Percentiles rank a stretch among this genome's conserved stretches.
phyloP scores from a whole-genome alignment of 1,140 invertebrate species.

The Leptinotarsa lineolata region DNA sequence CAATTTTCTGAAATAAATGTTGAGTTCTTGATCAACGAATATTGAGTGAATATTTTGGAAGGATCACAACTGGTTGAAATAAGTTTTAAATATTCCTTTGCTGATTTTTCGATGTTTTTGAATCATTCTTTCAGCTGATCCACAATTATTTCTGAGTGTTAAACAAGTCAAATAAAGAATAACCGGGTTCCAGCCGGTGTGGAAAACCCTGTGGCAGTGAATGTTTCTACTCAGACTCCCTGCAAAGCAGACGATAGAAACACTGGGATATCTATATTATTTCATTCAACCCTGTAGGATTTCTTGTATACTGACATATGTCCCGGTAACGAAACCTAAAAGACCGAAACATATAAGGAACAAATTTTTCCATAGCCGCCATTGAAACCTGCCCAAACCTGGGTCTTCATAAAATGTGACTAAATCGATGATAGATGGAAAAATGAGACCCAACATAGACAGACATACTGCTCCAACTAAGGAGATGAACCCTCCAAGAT shows the following conservation, averaged over 20 bases:
- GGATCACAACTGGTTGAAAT: too few relatives aligned
- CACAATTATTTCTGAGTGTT: background rate
- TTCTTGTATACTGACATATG: constrained; percentile 51
- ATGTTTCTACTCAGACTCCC: constrained; percentile 31
- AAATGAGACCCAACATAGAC: constrained; percentile 78
- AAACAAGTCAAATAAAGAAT: background rate
- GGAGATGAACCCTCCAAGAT: constrained; percentile 82
- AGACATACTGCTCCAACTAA: constrained; percentile 82
- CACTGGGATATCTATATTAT: constrained; percentile 27
- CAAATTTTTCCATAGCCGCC: constrained; percentile 61
- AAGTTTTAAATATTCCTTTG: background rate
- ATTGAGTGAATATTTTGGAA: too few relatives aligned
- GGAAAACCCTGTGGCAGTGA: constrained; percentile 26
- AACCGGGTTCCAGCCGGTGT: constrained; percentile 37
- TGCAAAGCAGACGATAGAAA: constrained; percentile 23
- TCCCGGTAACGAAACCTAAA: constrained; percentile 56
- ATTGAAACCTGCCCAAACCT: constrained; percentile 55
- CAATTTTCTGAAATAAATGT: too few relatives aligned
- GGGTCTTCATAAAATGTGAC: constrained; percentile 59
- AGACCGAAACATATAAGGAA: constrained; percentile 65
- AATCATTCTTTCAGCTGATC: background rate
- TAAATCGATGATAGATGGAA: constrained; percentile 82
- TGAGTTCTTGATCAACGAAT: too few relatives aligned
- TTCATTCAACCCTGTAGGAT: constrained; percentile 43
- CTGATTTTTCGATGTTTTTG: background rate